Base-by-base conservation (phyloP, 2,888 invertebrate species). In the Thereva unica region DNA sequence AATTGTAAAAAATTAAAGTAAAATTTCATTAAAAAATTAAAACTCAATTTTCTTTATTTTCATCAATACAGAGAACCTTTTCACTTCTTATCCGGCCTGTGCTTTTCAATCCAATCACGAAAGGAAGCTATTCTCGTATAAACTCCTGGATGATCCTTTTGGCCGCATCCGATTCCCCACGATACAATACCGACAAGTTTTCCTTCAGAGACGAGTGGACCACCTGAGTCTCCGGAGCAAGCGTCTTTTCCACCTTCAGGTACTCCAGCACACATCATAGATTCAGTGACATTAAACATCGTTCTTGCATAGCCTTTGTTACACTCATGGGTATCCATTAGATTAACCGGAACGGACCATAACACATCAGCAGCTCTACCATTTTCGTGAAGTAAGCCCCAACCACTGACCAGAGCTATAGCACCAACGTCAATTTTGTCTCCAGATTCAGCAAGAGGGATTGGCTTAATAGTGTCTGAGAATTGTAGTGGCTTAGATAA, bases 401-500 rank as follows among this genome's bases (percentile, higher is more conserved):
- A 23, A 2, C 23, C 23, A 23, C 23, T 23, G 1, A 23, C 23
- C 1, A 2, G 2, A 23, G 23, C 23, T 23, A 23, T 23, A 23
- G 23, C 23, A 2, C 23, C 23, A 8, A 45, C 9, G 41, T 37
- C n/a, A n/a, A n/a, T n/a, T n/a, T n/a, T 10, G 8, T 37, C 38
- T 6, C 72, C 76, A 34, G 4, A 9, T 4, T 10, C 35, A 3
- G 68, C 49, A 0, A 73, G 71, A 35, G 78, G 73, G 9, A 85
- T 78, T 1, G 79, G 75, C 10, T 77, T 74, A 0, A 83, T 78
- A 1, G 71, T 73, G 0, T 77, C 74, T 55, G 70, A 77, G 64
- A 79, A 83, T 9, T 72, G 68, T 44, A 85, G 74, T 1, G 82
- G 78, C 8, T 74, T 78, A 0, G 78, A 66, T 2, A 86, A 76